Percentiles rank a stretch among this genome's conserved stretches.
phyloP scores from a whole-genome alignment of 2,797 vertebrate genomes.

The Spinus olivaceus region DNA sequence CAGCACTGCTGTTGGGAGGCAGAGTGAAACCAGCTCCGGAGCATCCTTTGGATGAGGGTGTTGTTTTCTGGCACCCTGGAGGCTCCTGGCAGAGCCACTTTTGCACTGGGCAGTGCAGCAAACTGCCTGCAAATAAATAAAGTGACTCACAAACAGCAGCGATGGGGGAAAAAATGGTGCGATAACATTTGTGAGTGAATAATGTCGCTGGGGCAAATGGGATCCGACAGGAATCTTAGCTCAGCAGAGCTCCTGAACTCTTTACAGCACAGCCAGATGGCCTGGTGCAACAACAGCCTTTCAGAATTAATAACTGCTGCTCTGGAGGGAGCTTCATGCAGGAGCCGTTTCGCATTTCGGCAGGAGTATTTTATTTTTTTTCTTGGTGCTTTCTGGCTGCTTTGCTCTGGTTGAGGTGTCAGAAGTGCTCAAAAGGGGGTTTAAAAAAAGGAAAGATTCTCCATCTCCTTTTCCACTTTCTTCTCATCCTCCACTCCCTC shows the following conservation, averaged over 20 bases:
- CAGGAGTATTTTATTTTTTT: constrained; percentile 34
- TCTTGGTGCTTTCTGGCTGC: constrained; percentile 31
- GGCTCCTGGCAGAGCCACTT: background rate
- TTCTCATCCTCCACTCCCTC: constrained; percentile 49
- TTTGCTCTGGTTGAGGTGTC: constrained; percentile 41
- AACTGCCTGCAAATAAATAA: constrained; percentile 15
- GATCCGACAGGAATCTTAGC: constrained; percentile 65
- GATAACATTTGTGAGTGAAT: constrained; percentile 57
- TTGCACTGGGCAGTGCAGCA: background rate
- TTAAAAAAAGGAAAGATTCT: background rate
- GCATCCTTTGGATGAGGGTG: background rate
- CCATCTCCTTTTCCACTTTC: background rate
- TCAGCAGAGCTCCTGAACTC: constrained; percentile 68
- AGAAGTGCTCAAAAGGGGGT: constrained; percentile 26
- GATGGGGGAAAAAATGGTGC: background rate
- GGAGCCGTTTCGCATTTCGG: constrained; percentile 67
- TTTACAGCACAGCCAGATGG: constrained; percentile 76
- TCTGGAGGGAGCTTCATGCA: constrained; percentile 73
- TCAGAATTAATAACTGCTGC: constrained; percentile 80
- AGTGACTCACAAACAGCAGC: background rate
- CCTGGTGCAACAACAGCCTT: constrained; percentile 77
- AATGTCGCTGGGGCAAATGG: constrained; percentile 30
- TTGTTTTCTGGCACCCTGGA: background rate
- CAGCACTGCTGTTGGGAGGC: background rate
- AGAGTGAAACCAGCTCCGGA: background rate